Conservation (phyloP, 2,888 invertebrate species). For the Dione juno region DNA sequence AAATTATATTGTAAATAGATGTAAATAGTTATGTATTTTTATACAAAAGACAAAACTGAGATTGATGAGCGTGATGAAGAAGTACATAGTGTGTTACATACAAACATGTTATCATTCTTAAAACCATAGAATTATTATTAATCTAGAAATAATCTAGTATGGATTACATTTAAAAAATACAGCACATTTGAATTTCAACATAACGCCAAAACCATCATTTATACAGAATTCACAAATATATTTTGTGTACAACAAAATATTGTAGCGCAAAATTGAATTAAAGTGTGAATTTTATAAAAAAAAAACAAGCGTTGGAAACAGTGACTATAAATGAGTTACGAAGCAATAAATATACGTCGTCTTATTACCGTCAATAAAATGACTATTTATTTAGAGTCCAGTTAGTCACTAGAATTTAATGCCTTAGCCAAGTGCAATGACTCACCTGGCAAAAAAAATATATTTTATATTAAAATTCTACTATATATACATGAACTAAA, state of each 20-base stretch:
- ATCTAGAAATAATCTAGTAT: too few species aligned
- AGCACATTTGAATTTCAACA: too few species aligned
- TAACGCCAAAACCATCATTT: background rate
- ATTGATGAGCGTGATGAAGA: background rate
- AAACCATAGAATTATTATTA: too few species aligned
- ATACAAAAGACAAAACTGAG: background rate
- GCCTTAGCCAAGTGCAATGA: constrained; percentile 15
- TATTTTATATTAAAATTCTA: background rate
- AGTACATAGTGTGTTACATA: too few species aligned
- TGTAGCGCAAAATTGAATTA: background rate
- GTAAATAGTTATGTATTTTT: constrained; percentile 1
- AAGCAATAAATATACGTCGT: constrained; percentile 25
- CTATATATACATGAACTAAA: background rate
- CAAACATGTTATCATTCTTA: too few species aligned
- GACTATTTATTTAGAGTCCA: constrained; percentile 20
- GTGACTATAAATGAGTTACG: constrained; percentile 13
- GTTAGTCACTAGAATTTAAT: constrained; percentile 25
- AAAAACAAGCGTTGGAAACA: background rate
- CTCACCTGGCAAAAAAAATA: background rate
- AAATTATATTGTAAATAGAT: background rate
- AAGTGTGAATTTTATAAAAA: background rate
- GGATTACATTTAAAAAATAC: too few species aligned
- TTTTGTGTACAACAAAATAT: background rate
- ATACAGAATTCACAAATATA: background rate
- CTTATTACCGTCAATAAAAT: constrained; percentile 26